phyloP scores from a whole-genome alignment of 2,888 invertebrate genomes.

The Malthinus flaveolus region DNA sequence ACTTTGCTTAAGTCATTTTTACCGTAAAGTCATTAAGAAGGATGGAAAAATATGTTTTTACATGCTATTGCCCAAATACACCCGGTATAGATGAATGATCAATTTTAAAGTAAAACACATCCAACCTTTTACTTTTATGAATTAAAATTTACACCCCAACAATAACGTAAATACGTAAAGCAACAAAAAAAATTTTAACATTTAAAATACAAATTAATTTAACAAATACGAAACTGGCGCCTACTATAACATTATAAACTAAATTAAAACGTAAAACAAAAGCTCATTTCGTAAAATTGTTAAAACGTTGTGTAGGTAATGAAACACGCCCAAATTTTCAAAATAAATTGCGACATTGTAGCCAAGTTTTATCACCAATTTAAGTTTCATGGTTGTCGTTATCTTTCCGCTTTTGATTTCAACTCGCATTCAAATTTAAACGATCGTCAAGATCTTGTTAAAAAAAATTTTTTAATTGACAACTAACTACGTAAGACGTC shows the following conservation, averaged over 20 bases:
- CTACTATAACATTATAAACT: not conserved
- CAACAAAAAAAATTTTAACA: no score
- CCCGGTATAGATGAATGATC: no score
- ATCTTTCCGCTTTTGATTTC: constrained; percentile 5
- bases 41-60: no score
- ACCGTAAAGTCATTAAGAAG: no score
- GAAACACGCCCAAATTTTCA: constrained; percentile 11
- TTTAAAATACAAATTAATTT: constrained; percentile 2
- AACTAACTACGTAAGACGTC: no score
- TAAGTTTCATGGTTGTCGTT: constrained; percentile 12
- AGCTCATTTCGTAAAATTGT: constrained; percentile 6
- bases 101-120: no score
- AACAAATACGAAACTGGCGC: not conserved
- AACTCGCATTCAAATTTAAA: constrained; percentile 2
- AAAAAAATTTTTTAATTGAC: no score
- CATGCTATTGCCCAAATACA: no score
- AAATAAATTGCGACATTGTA: constrained; percentile 8
- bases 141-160: no score
- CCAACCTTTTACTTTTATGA: no score
- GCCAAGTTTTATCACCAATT: constrained; percentile 12
- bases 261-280: constrained; percentile 8
- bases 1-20: no score
- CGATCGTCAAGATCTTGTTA: constrained; percentile 13
- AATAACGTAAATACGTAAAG: no score
- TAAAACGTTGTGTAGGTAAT: constrained; percentile 11